Base-by-base conservation (phyloP, 2,797 vertebrate genomes). In the Peromyscus attwateri region DNA sequence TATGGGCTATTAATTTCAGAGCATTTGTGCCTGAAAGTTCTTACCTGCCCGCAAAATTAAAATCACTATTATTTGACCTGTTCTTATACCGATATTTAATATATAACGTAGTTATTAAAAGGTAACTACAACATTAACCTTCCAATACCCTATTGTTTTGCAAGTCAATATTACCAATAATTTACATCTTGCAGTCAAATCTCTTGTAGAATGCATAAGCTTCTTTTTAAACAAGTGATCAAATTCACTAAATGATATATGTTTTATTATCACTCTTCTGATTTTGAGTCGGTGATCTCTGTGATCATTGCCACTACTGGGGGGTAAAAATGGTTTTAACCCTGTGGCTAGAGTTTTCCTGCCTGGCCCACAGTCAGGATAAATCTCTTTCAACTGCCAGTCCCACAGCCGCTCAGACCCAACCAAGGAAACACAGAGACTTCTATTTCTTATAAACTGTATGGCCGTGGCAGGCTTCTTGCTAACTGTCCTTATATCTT, bases 1-100 rank as follows among this genome's bases (percentile, higher is more conserved):
- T 95, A 87, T 52, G 92, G 90, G 31, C n/a, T 46, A 31, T 79
- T 79, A 31, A 21, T 80, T 93, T 93, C 66, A 87, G 57, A 77
- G 60, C 7, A 80, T 85, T 43, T 88, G 71, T 88, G 14, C 29
- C 13, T 81, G 31, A 77, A 73, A 76, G 17, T 90, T 91, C 91
- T 34, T 10, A 77, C 43, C 19, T 64, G 60, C 3, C 10, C 11
- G 27, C 76, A 34, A 60, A 89, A 73, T 85, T 91, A 90, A 92
- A 73, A 10, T 46, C 10, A 23, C 27, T 83, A 52, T 87, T 37
- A 94, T 83, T n/a, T 46, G 49, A 90, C 60, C 29, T 75, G 29
- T 62, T 68, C 73, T 96, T 82, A 3, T 49, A 87, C 16, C 79
- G 11, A n/a, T n/a, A 4, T 87, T 89, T 66, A 77, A 77, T 29